Percentiles rank a stretch among this genome's conserved stretches.
Evolutionary conservation across 2,888 invertebrate species (phyloP).

Genomic region (Lypha dubia): DNA sequence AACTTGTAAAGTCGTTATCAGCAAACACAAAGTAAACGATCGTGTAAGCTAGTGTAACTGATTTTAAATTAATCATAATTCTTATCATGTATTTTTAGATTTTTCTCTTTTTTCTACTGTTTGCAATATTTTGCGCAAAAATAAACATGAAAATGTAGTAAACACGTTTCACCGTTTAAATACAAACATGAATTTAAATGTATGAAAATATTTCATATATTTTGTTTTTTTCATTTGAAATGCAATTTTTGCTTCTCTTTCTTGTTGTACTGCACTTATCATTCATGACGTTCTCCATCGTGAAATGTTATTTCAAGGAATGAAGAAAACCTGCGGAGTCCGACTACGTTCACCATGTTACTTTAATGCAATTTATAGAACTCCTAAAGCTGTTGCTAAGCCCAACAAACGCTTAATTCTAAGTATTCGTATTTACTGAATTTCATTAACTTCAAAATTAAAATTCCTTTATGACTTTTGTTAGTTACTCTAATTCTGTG

Average conservation of each 20-base stretch:
- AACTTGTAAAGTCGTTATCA: no score
- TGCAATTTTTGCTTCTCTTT: slow-evolving; percentile 6
- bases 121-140: slow-evolving; percentile 3
- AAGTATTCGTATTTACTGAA: background rate
- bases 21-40: background rate
- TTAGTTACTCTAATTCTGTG: slow-evolving; percentile 42
- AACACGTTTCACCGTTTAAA: slow-evolving; percentile 60
- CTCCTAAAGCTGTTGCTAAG: slow-evolving; percentile 51
- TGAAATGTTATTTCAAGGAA: slow-evolving; percentile 9
- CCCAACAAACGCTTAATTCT: slow-evolving; percentile 11
- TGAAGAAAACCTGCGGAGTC: slow-evolving; percentile 6
- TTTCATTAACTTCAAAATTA: background rate
- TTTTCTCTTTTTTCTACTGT: slow-evolving; percentile 12
- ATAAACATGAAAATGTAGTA: slow-evolving; percentile 17
- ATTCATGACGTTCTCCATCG: slow-evolving; percentile 31
- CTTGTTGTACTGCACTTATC: slow-evolving; percentile 30
- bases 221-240: slow-evolving; percentile 33
- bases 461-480: slow-evolving; percentile 38
- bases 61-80: slow-evolving; percentile 34
- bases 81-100: slow-evolving; percentile 32
- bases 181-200: slow-evolving; percentile 57
- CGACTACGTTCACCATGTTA: background rate
- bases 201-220: slow-evolving; percentile 41
- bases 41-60: background rate
- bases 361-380: background rate